Percentiles rank a stretch among this genome's conserved stretches.
phyloP scores from a whole-genome alignment of 2,113 vertebrate genomes.

The Ophthalmolycus amberensis region DNA sequence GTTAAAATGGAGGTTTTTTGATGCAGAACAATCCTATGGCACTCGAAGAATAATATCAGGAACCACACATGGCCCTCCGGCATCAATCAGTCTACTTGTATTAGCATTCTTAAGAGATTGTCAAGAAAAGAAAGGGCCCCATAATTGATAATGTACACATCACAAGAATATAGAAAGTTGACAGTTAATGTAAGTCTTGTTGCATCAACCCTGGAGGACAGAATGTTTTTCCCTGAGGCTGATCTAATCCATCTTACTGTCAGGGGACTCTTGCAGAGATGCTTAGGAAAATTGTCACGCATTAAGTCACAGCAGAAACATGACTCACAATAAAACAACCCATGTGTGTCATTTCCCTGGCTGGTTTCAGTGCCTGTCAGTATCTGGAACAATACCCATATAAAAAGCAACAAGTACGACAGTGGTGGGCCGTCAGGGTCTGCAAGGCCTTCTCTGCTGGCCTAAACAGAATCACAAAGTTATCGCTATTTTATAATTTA shows the following conservation, averaged over 20 bases:
- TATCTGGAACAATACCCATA: constrained; percentile 60
- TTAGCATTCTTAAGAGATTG: neutral
- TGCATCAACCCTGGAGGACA: constrained; percentile 42
- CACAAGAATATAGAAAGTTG: neutral
- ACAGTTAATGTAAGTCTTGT: constrained; percentile 11
- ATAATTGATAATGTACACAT: constrained; percentile 6
- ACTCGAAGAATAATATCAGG: constrained; percentile 43
- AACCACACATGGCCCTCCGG: constrained; percentile 6
- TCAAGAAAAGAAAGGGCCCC: neutral
- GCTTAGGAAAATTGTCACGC: constrained; percentile 48
- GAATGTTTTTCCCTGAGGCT: constrained; percentile 37
- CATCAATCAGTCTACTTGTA: constrained; percentile 11
- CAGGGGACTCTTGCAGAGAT: constrained; percentile 50
- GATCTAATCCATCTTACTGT: constrained; percentile 47
- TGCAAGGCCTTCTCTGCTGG: too few species aligned
- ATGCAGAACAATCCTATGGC: constrained; percentile 28
- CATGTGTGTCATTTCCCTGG: constrained; percentile 54
- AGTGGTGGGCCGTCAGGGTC: too few species aligned
- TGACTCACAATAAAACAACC: constrained; percentile 68
- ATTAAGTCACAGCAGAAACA: constrained; percentile 56
- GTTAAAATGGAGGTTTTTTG: constrained; percentile 21
- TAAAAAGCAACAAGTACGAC: constrained; percentile 53
- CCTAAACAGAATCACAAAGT: too few species aligned
- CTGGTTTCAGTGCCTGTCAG: constrained; percentile 71
- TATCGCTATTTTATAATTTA: too few species aligned